These are phyloP conservation scores for Sebastes iracundus DNA, from an alignment of 2,797 vertebrate genomes.

Conservation along the genomic window DNA sequence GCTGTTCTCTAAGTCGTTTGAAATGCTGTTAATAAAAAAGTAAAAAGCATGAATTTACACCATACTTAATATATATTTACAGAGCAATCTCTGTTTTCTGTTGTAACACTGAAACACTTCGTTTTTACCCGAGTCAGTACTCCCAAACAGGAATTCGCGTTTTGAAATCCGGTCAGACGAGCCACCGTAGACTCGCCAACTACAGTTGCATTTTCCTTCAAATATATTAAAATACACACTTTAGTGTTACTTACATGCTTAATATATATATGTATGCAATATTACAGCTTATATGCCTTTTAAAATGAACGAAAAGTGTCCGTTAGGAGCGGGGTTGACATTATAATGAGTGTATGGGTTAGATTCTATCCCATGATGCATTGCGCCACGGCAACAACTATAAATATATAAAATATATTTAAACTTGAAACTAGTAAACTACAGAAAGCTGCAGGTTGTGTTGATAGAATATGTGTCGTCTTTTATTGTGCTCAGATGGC, in stretches of 20 bases:
- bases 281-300: accelerated
- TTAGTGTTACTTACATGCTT: accelerated
- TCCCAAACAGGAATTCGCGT: not conserved
- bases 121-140: not conserved
- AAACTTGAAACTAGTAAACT: accelerated
- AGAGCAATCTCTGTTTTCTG: accelerated
- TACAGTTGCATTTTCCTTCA: accelerated
- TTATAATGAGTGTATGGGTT: accelerated
- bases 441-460: accelerated
- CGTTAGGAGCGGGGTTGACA: too few relatives aligned
- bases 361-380: constrained; percentile 45
- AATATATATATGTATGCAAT: accelerated
- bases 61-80: too few relatives aligned
- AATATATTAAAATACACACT: accelerated
- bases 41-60: accelerated
- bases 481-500: accelerated
- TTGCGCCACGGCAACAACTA: not conserved
- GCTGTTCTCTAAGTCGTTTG: not conserved
- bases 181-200: not conserved
- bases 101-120: not conserved
- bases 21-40: not conserved
- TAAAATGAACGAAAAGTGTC: accelerated
- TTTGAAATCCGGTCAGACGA: not conserved
- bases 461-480: accelerated
- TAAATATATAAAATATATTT: not conserved